phyloP scores from a whole-genome alignment of 2,113 vertebrate species.

The Scomber scombrus region DNA sequence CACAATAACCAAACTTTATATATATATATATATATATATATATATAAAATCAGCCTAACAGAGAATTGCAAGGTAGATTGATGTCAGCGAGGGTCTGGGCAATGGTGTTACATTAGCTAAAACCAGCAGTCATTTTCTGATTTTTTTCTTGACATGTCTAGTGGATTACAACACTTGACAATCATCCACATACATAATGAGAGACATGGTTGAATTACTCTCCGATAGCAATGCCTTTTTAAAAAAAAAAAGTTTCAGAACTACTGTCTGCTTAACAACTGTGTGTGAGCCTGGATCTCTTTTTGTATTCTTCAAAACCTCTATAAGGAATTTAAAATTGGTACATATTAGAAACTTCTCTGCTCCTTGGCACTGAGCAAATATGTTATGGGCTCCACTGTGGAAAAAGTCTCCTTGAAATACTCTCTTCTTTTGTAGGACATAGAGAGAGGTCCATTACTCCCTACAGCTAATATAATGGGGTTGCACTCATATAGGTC shows the following conservation, averaged over 20 bases:
- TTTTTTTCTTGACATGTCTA: background rate
- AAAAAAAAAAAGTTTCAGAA: background rate
- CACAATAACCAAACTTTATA: background rate
- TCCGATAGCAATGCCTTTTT: background rate
- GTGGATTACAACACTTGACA: too few relatives aligned
- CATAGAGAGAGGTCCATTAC: constrained; percentile 6
- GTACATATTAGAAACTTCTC: background rate
- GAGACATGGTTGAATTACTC: background rate
- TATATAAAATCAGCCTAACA: background rate
- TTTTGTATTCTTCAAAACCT: constrained; percentile 11
- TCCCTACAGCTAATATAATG: background rate
- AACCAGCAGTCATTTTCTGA: background rate
- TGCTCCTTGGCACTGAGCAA: background rate
- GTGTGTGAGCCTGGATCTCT: background rate
- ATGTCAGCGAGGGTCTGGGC: background rate
- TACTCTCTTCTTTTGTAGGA: constrained; percentile 15
- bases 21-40: background rate
- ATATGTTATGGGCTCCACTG: background rate
- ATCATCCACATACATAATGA: background rate
- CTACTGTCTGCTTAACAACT: background rate
- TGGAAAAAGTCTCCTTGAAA: constrained; percentile 15
- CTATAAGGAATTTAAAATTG: constrained; percentile 15
- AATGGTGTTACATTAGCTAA: background rate
- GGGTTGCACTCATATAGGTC: background rate
- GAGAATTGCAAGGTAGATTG: background rate